A percentile compares a stretch with the other conserved stretches of the same genome.
Conservation (phyloP, 2,888 invertebrate species). For the Cheilosia vernalis region DNA sequence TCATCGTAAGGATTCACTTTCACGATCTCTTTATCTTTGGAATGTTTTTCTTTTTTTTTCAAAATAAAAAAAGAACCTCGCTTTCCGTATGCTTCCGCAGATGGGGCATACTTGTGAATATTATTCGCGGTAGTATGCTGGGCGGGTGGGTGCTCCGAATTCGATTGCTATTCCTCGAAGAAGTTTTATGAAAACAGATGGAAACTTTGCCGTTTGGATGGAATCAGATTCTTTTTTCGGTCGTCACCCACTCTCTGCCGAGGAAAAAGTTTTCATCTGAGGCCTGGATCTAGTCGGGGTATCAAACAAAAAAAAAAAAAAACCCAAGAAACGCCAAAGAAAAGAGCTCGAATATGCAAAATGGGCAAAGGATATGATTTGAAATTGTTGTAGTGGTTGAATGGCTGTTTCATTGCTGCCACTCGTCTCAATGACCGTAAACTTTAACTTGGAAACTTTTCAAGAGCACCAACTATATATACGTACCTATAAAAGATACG, state of each 20-base stretch:
- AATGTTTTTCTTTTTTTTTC: slow-evolving; percentile 24
- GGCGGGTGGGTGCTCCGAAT: slow-evolving; percentile 63
- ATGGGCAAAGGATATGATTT: slow-evolving; percentile 70
- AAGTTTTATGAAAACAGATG: slow-evolving; percentile 70
- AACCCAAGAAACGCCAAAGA: slow-evolving; percentile 28
- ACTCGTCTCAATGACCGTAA: slow-evolving; percentile 73
- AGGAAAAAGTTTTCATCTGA: slow-evolving; percentile 68
- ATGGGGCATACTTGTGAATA: slow-evolving; percentile 37
- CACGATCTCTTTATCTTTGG: slow-evolving; percentile 71
- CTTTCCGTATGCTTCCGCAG: slow-evolving; percentile 41
- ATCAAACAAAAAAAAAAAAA: slow-evolving; percentile 66
- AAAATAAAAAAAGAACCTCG: slow-evolving; percentile 9
- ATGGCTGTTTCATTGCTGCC: slow-evolving; percentile 75
- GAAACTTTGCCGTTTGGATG: slow-evolving; percentile 72
- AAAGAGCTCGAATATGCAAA: slow-evolving; percentile 65
- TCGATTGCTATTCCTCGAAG: slow-evolving; percentile 72
- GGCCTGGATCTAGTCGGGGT: slow-evolving; percentile 68
- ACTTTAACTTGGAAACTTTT: slow-evolving; percentile 66
- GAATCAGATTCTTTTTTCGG: slow-evolving; percentile 61
- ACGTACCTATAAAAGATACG: slow-evolving; percentile 30
- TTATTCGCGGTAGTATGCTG: slow-evolving; percentile 2
- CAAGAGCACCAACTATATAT: slow-evolving; percentile 49
- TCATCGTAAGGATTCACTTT: slow-evolving; percentile 75
- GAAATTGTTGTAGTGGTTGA: slow-evolving; percentile 73
- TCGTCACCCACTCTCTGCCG: slow-evolving; percentile 16